Evolutionary conservation across 1,140 invertebrate species (phyloP).

Genomic region (Paraescarpia echinospica): DNA sequence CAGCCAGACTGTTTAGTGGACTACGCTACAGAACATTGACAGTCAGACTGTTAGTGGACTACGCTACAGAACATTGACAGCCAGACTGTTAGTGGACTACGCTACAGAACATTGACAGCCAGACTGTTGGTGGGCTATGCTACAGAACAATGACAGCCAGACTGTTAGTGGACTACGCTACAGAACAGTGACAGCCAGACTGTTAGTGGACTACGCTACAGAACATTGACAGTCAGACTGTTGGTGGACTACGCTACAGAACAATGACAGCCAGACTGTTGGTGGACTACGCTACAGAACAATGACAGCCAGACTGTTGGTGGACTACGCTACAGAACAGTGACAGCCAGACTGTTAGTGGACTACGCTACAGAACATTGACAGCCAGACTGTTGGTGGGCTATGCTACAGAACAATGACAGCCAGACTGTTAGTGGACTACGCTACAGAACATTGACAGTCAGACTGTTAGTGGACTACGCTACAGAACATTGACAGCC

Average conservation of each 20-base stretch:
- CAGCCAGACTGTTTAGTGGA: neutral
- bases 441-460: too few relatives aligned
- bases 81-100: neutral
- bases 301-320: too few relatives aligned
- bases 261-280: too few relatives aligned
- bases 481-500: too few relatives aligned
- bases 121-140: neutral
- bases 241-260: neutral
- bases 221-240: too few relatives aligned
- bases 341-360: neutral
- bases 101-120: too few relatives aligned
- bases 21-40: too few relatives aligned
- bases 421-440: neutral
- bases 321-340: neutral
- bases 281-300: neutral
- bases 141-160: too few relatives aligned
- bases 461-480: neutral
- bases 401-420: too few relatives aligned
- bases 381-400: neutral
- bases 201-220: neutral
- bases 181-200: too few relatives aligned
- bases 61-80: too few relatives aligned
- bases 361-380: too few relatives aligned
- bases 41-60: neutral
- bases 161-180: neutral